Conservation (phyloP, 2,113 vertebrate genomes). For the Grus americana region DNA sequence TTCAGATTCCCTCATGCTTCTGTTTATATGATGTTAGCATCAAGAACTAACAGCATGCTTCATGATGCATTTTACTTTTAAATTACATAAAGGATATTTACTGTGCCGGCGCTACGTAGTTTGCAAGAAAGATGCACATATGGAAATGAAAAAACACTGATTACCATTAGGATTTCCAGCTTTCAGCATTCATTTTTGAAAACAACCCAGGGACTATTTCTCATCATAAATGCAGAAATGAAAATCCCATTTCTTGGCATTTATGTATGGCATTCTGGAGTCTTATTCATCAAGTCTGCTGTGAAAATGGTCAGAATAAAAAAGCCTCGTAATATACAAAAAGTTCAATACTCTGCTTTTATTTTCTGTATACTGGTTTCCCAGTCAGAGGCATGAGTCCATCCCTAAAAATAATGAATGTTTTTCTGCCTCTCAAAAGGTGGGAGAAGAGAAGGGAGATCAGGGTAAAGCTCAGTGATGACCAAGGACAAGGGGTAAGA, state of each 20-base stretch:
- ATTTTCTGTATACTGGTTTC: not conserved
- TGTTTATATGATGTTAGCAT: constrained; percentile 26
- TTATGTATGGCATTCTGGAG: not conserved
- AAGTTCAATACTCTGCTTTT: not conserved
- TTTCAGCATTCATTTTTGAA: constrained; percentile 26
- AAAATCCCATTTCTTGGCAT: constrained; percentile 34
- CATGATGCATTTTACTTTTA: constrained; percentile 43
- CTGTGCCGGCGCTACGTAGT: not conserved
- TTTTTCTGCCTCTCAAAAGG: not conserved
- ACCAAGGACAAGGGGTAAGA: not conserved
- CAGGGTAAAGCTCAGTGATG: not conserved
- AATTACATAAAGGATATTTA: constrained; percentile 44
- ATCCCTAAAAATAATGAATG: not conserved
- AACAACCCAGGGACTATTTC: constrained; percentile 37
- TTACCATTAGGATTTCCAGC: constrained; percentile 47
- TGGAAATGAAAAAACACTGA: constrained; percentile 39
- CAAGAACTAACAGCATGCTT: constrained; percentile 13
- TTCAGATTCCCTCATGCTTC: constrained; percentile 14
- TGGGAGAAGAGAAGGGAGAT: not conserved
- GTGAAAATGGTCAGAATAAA: constrained; percentile 7
- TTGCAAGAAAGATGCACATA: constrained; percentile 43
- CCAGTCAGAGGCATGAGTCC: not conserved
- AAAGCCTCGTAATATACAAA: not conserved
- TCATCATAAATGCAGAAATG: not conserved
- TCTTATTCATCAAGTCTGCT: not conserved